These are phyloP conservation scores for Tokudaia muenninki DNA, from an alignment of 2,797 vertebrate genomes.

Conservation along the genomic window DNA sequence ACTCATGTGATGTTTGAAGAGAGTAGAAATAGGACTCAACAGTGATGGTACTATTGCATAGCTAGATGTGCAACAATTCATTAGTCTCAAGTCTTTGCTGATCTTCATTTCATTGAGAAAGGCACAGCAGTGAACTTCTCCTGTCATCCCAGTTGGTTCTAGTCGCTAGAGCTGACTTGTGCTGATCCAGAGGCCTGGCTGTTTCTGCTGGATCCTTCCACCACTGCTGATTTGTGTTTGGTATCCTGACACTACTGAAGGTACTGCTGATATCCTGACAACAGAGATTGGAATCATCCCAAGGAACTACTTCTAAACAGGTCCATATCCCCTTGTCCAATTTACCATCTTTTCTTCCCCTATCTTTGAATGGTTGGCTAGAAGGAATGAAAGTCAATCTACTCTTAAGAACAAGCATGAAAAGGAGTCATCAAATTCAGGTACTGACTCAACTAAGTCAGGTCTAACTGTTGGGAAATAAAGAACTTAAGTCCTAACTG, in stretches of 20 bases:
- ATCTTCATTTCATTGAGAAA: neutral
- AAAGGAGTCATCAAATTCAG: slow-evolving; percentile 19
- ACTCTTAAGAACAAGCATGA: slow-evolving; percentile 9
- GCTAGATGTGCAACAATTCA: neutral
- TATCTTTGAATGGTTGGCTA: neutral
- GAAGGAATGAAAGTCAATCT: slow-evolving; percentile 48
- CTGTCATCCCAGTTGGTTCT: neutral
- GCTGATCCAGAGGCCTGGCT: neutral
- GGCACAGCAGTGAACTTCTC: neutral
- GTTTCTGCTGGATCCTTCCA: neutral
- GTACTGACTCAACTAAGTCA: neutral
- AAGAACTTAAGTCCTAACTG: neutral
- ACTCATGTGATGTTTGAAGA: neutral
- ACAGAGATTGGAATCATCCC: neutral
- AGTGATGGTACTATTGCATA: neutral
- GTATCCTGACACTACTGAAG: neutral
- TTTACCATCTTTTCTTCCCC: neutral
- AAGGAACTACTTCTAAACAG: neutral
- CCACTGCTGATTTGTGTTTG: neutral
- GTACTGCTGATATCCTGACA: neutral
- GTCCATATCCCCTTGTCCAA: neutral
- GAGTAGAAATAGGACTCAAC: neutral
- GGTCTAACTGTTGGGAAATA: neutral
- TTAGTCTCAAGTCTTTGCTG: neutral
- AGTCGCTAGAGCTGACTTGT: neutral